Evolutionary conservation across 2,113 vertebrate species (phyloP).

Genomic region (Tachuris rubrigastra): DNA sequence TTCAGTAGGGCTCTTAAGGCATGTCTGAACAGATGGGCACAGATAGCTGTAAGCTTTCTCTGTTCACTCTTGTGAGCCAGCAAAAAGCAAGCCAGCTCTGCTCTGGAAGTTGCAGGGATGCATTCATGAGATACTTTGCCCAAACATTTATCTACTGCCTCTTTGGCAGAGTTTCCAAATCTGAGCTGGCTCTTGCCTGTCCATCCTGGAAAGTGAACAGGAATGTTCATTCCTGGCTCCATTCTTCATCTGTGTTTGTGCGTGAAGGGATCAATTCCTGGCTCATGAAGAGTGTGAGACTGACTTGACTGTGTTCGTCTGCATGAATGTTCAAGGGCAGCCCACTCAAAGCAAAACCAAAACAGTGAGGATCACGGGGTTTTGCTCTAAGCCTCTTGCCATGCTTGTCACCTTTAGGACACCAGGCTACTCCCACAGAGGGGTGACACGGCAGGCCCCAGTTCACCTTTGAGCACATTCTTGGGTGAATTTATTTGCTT

Average conservation of each 20-base stretch:
- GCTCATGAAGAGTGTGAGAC: rapidly evolving
- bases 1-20: background rate
- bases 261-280: background rate
- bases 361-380: background rate
- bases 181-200: background rate
- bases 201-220: background rate
- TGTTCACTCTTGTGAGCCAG: background rate
- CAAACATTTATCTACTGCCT: background rate
- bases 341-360: background rate
- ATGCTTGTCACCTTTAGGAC: background rate
- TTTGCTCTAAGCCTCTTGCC: background rate
- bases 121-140: background rate
- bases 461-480: background rate
- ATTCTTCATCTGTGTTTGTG: background rate
- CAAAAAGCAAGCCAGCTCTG: background rate
- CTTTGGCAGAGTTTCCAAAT: background rate
- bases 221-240: background rate
- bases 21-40: background rate
- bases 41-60: background rate
- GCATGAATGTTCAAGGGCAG: background rate
- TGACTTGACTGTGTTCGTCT: background rate
- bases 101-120: background rate
- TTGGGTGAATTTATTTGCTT: background rate
- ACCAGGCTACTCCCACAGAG: background rate
- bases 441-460: rapidly evolving